Conservation (phyloP, 2,113 vertebrate species). For the Salminus brasiliensis region DNA sequence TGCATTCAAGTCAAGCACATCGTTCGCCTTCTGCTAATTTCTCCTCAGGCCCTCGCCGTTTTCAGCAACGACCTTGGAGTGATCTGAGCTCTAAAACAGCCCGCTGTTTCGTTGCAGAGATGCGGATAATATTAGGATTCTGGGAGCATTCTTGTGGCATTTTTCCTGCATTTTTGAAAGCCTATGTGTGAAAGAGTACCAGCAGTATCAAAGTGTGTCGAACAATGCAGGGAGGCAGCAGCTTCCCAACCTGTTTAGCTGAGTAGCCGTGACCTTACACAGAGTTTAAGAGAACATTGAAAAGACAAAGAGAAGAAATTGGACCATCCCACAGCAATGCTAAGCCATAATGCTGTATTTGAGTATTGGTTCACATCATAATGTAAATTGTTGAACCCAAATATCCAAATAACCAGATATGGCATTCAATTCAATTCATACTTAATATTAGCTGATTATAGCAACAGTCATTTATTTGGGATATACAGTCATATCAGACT, state of each 20-base stretch:
- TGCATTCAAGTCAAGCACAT: conserved; percentile 19
- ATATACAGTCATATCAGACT: too few species aligned
- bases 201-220: conserved; percentile 28
- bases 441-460: too few species aligned
- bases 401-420: too few species aligned
- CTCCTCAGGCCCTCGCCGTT: conserved; percentile 61
- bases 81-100: conserved; percentile 52
- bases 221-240: conserved; percentile 20
- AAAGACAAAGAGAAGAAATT: too few species aligned
- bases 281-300: background rate
- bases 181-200: conserved; percentile 49
- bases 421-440: too few species aligned
- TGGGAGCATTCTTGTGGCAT: conserved; percentile 45
- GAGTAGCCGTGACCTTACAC: conserved; percentile 48
- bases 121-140: conserved; percentile 52
- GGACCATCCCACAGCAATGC: too few species aligned
- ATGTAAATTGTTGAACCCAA: too few species aligned
- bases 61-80: conserved; percentile 67
- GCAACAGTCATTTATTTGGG: too few species aligned
- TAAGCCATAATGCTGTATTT: too few species aligned
- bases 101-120: conserved; percentile 23
- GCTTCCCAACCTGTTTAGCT: conserved; percentile 32
- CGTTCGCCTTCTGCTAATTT: conserved; percentile 64
- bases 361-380: too few species aligned
- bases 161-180: conserved; percentile 55